Percentiles rank a stretch among this genome's conserved stretches.
Conservation (phyloP, 2,888 invertebrate species). For the Blera fallax region DNA sequence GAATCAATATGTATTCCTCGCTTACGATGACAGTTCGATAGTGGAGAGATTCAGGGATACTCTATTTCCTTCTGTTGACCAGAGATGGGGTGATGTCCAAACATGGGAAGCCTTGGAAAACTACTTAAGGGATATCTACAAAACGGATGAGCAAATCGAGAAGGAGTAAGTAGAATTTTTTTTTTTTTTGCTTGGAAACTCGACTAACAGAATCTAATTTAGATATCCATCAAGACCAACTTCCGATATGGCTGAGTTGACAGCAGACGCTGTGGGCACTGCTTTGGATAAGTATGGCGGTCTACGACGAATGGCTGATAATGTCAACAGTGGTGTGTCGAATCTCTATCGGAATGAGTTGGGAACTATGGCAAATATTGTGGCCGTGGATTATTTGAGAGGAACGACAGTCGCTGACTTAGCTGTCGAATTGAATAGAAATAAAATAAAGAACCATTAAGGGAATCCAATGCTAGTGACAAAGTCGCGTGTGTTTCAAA, state of each 20-base stretch:
- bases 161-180: constrained; percentile 78
- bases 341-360: constrained; percentile 82
- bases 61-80: constrained; percentile 83
- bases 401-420: constrained; percentile 83
- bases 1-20: constrained; percentile 81
- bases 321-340: constrained; percentile 84
- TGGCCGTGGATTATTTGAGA: constrained; percentile 84
- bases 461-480: too few relatives aligned
- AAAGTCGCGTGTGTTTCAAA: too few relatives aligned
- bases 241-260: constrained; percentile 86
- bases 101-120: constrained; percentile 82
- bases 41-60: constrained; percentile 74
- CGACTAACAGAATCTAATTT: constrained; percentile 65
- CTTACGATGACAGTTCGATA: constrained; percentile 79
- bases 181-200: constrained; percentile 1
- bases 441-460: constrained; percentile 45
- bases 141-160: not conserved
- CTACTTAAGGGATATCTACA: constrained; percentile 78
- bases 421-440: constrained; percentile 73
- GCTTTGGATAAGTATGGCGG: constrained; percentile 82
- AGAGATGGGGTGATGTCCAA: constrained; percentile 85
- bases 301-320: constrained; percentile 83
- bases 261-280: constrained; percentile 83
- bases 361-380: constrained; percentile 82
- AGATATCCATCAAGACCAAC: constrained; percentile 73